Percentiles rank a stretch among this genome's conserved stretches.
Conservation (phyloP, 64 coral and sea anemone species). For the Montipora capricornis region DNA sequence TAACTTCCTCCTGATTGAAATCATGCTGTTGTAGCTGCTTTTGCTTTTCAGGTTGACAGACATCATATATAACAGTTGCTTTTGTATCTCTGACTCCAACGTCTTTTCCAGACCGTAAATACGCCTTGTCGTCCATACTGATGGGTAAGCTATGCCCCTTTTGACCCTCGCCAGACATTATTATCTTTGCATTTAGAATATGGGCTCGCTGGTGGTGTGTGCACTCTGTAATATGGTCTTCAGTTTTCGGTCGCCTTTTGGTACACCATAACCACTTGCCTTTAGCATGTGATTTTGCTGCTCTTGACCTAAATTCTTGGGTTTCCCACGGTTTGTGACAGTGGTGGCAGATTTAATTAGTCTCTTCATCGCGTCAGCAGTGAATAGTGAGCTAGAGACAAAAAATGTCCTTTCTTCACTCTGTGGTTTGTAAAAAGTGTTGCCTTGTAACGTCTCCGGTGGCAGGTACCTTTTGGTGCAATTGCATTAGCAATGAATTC, state of each 20-base stretch:
- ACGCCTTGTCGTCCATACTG: slow-evolving; percentile 31
- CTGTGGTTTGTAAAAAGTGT: slow-evolving; percentile 60
- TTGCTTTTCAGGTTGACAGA: slow-evolving; percentile 52
- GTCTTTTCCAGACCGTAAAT: slow-evolving; percentile 47
- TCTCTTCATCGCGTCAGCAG: slow-evolving; percentile 34
- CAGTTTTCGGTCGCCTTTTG: too few relatives aligned
- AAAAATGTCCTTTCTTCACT: slow-evolving; percentile 57
- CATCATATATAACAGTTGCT: slow-evolving; percentile 68
- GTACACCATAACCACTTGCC: slow-evolving; percentile 60
- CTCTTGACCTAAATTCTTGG: slow-evolving; percentile 59
- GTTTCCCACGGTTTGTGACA: slow-evolving; percentile 33
- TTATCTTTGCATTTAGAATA: slow-evolving; percentile 66
- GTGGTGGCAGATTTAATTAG: slow-evolving; percentile 44
- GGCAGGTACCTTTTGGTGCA: slow-evolving; percentile 57
- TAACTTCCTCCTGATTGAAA: slow-evolving; percentile 56
- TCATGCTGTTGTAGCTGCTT: slow-evolving; percentile 67
- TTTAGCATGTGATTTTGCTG: slow-evolving; percentile 52
- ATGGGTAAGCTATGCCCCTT: slow-evolving; percentile 55
- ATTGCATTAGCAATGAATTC: slow-evolving; percentile 54
- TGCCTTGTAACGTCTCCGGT: slow-evolving; percentile 6
- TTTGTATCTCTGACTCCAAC: slow-evolving; percentile 72
- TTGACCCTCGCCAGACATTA: slow-evolving; percentile 50
- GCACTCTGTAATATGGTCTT: neutral
- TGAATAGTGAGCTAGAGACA: slow-evolving; percentile 59
- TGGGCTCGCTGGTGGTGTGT: slow-evolving; percentile 72